Conservation (phyloP, 1,140 invertebrate species). For the Pseudomyrmex concolor region DNA sequence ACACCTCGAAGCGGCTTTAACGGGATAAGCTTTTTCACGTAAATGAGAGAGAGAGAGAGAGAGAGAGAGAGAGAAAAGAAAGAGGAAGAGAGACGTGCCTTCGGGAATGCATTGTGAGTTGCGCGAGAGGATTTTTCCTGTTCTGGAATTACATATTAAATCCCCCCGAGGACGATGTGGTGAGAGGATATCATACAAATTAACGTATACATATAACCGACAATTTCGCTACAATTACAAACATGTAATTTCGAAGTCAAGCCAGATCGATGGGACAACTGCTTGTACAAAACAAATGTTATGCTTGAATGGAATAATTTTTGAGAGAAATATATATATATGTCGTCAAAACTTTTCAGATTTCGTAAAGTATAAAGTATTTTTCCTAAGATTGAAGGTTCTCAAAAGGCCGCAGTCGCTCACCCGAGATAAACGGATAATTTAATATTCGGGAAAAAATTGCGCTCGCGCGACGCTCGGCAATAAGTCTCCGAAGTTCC, state of each 20-base stretch:
- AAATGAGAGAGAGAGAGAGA: neutral
- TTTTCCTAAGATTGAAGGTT: neutral
- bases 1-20: constrained; percentile 22
- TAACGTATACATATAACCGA: constrained; percentile 28
- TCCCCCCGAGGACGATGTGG: neutral
- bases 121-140: constrained; percentile 27
- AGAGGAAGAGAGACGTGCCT: constrained; percentile 13
- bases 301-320: neutral
- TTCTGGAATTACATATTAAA: constrained; percentile 18
- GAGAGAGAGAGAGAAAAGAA: neutral
- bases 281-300: neutral
- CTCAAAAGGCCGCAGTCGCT: neutral
- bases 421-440: neutral
- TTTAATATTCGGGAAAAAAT: constrained; percentile 47
- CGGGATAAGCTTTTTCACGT: neutral
- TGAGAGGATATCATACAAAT: neutral
- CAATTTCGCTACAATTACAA: constrained; percentile 33
- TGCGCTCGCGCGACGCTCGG: constrained; percentile 1
- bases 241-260: constrained; percentile 19
- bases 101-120: constrained; percentile 23
- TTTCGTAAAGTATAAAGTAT: no score
- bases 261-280: constrained; percentile 27
- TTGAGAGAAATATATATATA: no score
- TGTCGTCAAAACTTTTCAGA: no score
- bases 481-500: constrained; percentile 50